Evolutionary conservation across 1,140 invertebrate species (phyloP).

Genomic region (Ericerus pela): DNA sequence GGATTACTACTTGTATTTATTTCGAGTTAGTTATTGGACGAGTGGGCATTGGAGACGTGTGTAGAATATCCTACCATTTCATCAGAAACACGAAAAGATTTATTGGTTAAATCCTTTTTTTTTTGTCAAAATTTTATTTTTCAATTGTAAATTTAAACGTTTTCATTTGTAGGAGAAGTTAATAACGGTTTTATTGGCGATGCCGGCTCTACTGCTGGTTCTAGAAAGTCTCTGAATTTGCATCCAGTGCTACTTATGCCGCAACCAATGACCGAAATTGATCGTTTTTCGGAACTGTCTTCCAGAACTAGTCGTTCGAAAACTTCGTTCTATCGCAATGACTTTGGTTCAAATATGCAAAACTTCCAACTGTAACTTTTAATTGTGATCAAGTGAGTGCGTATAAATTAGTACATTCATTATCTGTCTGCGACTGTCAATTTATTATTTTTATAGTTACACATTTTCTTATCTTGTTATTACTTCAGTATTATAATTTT

Average conservation of each 20-base stretch:
- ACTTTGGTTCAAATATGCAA: slow-evolving; percentile 41
- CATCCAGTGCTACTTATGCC: slow-evolving; percentile 71
- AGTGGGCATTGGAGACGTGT: too few relatives aligned
- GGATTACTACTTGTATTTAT: too few relatives aligned
- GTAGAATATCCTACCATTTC: too few relatives aligned
- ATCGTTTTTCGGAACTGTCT: slow-evolving; percentile 56
- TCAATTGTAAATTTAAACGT: neutral
- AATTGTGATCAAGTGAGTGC: too few relatives aligned
- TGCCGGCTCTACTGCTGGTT: slow-evolving; percentile 61
- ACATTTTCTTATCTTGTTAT: too few relatives aligned
- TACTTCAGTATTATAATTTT: too few relatives aligned
- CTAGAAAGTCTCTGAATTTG: slow-evolving; percentile 66
- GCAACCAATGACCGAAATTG: slow-evolving; percentile 43
- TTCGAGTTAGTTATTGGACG: too few relatives aligned
- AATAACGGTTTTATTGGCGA: slow-evolving; percentile 70
- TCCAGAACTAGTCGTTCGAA: slow-evolving; percentile 42
- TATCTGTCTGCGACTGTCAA: too few relatives aligned
- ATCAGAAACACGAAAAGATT: too few relatives aligned
- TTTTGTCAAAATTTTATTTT: neutral
- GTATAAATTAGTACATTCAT: too few relatives aligned
- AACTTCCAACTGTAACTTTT: slow-evolving; percentile 46
- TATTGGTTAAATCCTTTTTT: neutral
- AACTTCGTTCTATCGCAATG: slow-evolving; percentile 32
- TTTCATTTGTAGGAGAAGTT: slow-evolving; percentile 53
- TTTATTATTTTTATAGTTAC: too few relatives aligned